These are phyloP conservation scores for Melieria picta DNA, from an alignment of 2,888 invertebrate species.

Conservation along the genomic window DNA sequence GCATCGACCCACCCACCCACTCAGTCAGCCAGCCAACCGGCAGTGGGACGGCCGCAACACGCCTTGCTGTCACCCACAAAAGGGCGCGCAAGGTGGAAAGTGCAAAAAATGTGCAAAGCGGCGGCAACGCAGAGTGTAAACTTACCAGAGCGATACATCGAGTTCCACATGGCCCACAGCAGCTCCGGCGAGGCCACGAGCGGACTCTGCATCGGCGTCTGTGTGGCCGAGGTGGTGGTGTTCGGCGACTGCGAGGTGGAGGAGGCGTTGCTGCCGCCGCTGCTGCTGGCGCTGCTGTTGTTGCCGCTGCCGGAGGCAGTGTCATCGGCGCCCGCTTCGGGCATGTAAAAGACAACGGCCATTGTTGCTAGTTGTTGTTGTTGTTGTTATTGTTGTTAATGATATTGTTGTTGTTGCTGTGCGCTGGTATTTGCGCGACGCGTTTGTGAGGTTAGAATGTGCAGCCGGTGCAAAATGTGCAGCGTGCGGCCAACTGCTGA, in stretches of 20 bases:
- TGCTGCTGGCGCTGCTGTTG: slow-evolving; percentile 45
- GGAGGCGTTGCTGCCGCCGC: slow-evolving; percentile 51
- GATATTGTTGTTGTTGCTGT: slow-evolving; percentile 7
- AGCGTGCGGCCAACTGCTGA: too few species aligned
- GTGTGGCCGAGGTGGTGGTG: slow-evolving; percentile 61
- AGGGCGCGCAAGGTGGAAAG: not conserved
- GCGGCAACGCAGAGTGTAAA: slow-evolving; percentile 18
- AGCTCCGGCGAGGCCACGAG: slow-evolving; percentile 60
- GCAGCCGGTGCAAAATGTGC: not conserved
- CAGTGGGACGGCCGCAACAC: too few species aligned
- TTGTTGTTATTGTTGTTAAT: slow-evolving; percentile 22
- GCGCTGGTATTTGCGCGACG: slow-evolving; percentile 8
- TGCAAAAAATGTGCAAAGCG: not conserved
- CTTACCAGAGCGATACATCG: slow-evolving; percentile 62
- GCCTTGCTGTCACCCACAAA: too few species aligned
- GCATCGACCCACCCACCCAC: too few species aligned
- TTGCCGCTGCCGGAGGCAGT: slow-evolving; percentile 50
- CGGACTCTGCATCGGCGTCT: slow-evolving; percentile 61
- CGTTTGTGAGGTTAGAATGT: not conserved
- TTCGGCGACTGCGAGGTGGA: slow-evolving; percentile 61
- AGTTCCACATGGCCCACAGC: slow-evolving; percentile 64
- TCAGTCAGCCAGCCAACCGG: too few species aligned
- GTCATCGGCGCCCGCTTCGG: slow-evolving; percentile 64
- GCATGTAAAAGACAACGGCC: slow-evolving; percentile 67
- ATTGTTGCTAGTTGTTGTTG: slow-evolving; percentile 46